Conservation (phyloP, 1,140 invertebrate species). For the Achatina immaculata region DNA sequence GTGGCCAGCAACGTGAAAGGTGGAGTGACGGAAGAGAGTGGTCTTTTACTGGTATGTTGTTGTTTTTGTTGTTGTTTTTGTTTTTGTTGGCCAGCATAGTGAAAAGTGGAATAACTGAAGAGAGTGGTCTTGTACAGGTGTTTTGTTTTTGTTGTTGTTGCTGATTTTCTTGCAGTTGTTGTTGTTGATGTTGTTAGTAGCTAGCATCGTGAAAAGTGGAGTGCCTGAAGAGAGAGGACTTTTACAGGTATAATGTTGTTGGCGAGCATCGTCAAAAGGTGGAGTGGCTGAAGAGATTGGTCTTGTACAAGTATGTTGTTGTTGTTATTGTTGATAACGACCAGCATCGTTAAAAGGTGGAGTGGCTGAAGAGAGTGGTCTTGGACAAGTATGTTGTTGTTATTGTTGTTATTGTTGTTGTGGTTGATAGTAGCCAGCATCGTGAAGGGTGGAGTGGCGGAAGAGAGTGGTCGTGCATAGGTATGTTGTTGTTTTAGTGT, state of each 20-base stretch:
- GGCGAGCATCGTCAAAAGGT: slow-evolving; percentile 56
- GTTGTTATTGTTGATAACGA: slow-evolving; percentile 45
- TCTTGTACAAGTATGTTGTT: slow-evolving; percentile 52
- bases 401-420: too few relatives aligned
- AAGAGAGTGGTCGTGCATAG: slow-evolving; percentile 61
- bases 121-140: too few relatives aligned
- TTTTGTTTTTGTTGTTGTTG: too few relatives aligned
- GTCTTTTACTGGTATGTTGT: slow-evolving; percentile 52
- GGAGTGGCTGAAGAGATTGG: slow-evolving; percentile 63
- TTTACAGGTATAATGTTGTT: too few relatives aligned
- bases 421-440: slow-evolving; percentile 58
- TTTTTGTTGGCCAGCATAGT: too few relatives aligned
- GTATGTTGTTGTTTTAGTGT: slow-evolving; percentile 16
- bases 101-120: too few relatives aligned
- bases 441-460: slow-evolving; percentile 57
- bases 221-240: too few relatives aligned
- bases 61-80: not conserved
- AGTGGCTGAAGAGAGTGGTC: slow-evolving; percentile 59
- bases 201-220: too few relatives aligned
- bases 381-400: slow-evolving; percentile 47
- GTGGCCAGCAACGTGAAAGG: slow-evolving; percentile 59
- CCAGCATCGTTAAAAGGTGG: slow-evolving; percentile 57
- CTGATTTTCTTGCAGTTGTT: too few relatives aligned
- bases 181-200: too few relatives aligned
- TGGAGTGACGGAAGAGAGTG: slow-evolving; percentile 62